Conservation (phyloP, 64 coral and sea anemone species). For the Hydrozoanthus tunicans region DNA sequence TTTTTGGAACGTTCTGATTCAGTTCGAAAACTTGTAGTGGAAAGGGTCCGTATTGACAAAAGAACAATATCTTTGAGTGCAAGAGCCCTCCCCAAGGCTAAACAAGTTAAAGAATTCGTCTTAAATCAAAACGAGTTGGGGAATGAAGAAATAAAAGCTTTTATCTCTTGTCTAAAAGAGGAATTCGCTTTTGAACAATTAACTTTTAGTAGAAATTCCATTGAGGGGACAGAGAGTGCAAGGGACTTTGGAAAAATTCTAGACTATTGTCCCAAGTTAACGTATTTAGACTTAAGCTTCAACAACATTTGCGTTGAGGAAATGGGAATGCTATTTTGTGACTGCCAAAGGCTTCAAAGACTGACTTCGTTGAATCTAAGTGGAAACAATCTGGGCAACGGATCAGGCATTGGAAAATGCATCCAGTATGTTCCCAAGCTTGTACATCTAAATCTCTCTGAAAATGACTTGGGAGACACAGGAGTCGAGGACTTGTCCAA, state of each 20-base stretch:
- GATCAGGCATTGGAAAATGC: conserved; percentile 41
- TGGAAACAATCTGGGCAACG: conserved; percentile 41
- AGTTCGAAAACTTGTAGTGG: conserved; percentile 42
- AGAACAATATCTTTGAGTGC: conserved; percentile 59
- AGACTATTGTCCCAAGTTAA: conserved; percentile 45
- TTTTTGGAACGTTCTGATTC: conserved; percentile 53
- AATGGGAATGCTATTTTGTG: conserved; percentile 33
- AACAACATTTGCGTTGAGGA: conserved; percentile 50
- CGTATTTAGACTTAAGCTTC: conserved; percentile 60
- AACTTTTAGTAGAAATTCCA: conserved; percentile 52
- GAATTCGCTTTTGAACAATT: conserved; percentile 45
- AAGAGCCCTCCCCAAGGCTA: conserved; percentile 49
- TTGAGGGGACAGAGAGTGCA: conserved; percentile 32
- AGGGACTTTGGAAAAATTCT: conserved; percentile 47
- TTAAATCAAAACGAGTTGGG: conserved; percentile 51
- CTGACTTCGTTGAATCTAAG: conserved; percentile 37
- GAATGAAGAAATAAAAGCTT: conserved; percentile 50
- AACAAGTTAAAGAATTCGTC: conserved; percentile 52
- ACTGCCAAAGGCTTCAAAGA: not conserved
- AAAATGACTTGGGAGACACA: conserved; percentile 51
- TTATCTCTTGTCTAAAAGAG: conserved; percentile 14
- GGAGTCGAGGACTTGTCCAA: conserved; percentile 49
- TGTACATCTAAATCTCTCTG: conserved; percentile 51
- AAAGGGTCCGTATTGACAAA: conserved; percentile 54
- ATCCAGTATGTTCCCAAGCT: conserved; percentile 19